Evolutionary conservation across 2,888 invertebrate species (phyloP).

Genomic region (Tribolium freemani): DNA sequence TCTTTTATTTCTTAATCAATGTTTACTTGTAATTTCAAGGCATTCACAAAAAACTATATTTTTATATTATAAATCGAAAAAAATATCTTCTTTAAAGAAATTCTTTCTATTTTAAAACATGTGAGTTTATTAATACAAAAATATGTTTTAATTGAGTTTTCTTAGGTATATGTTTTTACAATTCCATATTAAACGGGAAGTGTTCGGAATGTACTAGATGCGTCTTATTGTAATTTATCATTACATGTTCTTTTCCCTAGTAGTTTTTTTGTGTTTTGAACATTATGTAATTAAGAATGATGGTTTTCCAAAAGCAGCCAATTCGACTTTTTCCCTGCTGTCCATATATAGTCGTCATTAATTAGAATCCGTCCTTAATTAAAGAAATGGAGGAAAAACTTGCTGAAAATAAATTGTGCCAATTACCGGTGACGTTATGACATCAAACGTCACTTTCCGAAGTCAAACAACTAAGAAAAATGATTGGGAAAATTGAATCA

Average conservation of each 20-base stretch:
- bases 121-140: too few relatives aligned
- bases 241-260: not conserved
- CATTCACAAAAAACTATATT: too few relatives aligned
- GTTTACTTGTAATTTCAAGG: too few relatives aligned
- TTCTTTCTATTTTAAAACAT: too few relatives aligned
- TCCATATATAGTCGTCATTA: not conserved
- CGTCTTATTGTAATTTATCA: not conserved
- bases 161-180: not conserved
- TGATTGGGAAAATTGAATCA: constrained; percentile 53
- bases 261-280: not conserved
- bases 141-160: too few relatives aligned
- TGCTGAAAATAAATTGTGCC: constrained; percentile 35
- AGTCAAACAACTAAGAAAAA: constrained; percentile 42
- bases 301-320: not conserved
- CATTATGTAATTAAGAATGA: not conserved
- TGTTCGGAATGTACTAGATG: not conserved
- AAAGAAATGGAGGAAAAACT: constrained; percentile 6
- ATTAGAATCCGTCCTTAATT: constrained; percentile 2
- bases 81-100: too few relatives aligned
- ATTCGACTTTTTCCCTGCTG: not conserved
- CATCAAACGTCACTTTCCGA: constrained; percentile 38
- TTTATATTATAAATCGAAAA: too few relatives aligned
- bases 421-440: constrained; percentile 40
- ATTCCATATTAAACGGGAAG: not conserved
- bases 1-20: too few relatives aligned